Conservation (phyloP, 2,797 vertebrate species). For the Paguma larvata region DNA sequence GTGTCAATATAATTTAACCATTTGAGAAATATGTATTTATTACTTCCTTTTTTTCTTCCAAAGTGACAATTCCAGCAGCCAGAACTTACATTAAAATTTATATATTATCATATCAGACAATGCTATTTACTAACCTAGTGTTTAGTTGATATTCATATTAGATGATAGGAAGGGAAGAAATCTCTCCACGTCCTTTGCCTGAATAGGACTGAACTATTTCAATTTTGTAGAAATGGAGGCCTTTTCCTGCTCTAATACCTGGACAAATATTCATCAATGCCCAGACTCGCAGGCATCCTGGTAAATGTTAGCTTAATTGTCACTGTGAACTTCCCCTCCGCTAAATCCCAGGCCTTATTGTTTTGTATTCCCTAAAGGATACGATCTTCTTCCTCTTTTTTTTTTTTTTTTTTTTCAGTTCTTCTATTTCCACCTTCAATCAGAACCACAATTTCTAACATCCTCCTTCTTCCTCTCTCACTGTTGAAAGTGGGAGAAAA, state of each 20-base stretch:
- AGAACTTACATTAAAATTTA: background rate
- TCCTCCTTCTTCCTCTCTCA: background rate
- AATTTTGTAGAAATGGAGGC: background rate
- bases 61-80: background rate
- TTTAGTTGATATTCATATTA: background rate
- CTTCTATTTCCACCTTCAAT: background rate
- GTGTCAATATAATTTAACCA: background rate
- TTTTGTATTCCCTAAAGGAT: background rate
- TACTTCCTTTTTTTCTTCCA: background rate
- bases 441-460: background rate
- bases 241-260: background rate
- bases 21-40: background rate
- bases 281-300: background rate
- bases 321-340: background rate
- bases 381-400: background rate
- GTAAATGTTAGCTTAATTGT: too few species aligned
- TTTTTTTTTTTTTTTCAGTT: background rate
- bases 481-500: background rate
- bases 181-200: background rate
- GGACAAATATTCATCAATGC: background rate
- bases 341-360: background rate
- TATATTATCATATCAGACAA: background rate
- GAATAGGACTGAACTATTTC: background rate
- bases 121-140: background rate
- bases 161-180: background rate